Conservation (phyloP, 2,797 vertebrate species). For the Salmo trutta region DNA sequence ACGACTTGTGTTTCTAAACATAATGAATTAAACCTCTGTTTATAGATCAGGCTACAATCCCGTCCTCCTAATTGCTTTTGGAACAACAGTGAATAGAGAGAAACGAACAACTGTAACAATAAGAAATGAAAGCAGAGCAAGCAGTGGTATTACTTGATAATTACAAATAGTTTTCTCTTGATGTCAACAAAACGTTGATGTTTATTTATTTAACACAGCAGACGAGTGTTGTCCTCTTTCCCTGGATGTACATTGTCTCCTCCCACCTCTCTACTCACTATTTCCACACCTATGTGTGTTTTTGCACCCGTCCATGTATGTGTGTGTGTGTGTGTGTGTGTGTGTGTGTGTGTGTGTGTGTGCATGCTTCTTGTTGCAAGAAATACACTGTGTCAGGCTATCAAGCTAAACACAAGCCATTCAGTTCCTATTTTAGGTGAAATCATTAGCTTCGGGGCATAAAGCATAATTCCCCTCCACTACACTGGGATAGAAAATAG, state of each 20-base stretch:
- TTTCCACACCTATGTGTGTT: not conserved
- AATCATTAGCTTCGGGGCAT: not conserved
- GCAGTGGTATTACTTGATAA: constrained; percentile 10
- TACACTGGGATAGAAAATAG: not conserved
- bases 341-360: not conserved
- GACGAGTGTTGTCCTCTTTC: not conserved
- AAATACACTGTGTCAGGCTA: not conserved
- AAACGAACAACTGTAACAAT: constrained; percentile 49
- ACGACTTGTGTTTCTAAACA: constrained; percentile 18
- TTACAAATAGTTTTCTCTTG: constrained; percentile 4
- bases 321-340: not conserved
- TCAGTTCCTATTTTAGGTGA: not conserved
- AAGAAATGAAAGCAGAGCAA: constrained; percentile 19
- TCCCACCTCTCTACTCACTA: not conserved
- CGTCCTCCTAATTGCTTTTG: constrained; percentile 42
- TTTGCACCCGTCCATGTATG: not conserved
- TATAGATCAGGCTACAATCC: constrained; percentile 49
- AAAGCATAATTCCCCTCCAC: not conserved
- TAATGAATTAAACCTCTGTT: constrained; percentile 41
- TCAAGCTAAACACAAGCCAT: not conserved
- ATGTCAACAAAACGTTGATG: not conserved
- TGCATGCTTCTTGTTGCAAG: not conserved
- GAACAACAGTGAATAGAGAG: constrained; percentile 58
- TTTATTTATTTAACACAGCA: constrained; percentile 1
- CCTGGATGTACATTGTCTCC: not conserved